Evolutionary conservation across 2,113 vertebrate genomes (phyloP), one percentile per base, ranked within the genome.

Genomic region (Piliocolobus tephrosceles): DNA sequence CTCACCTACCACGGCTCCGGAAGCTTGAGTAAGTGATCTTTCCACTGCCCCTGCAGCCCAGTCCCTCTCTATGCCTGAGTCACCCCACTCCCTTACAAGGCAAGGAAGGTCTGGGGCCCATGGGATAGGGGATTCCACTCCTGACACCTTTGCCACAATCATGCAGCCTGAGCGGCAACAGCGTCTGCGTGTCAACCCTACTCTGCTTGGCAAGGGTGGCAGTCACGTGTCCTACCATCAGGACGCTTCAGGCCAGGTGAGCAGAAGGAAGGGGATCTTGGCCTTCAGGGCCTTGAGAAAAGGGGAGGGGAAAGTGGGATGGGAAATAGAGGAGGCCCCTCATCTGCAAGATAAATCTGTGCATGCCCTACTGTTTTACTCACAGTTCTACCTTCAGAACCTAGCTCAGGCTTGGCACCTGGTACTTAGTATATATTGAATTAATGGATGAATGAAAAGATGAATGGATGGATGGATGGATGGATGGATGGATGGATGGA

Each of bases 11-110:
- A 0, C 98, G 88, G 35, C 97, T 99, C 86, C 98, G 50, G 96
- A 98, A 98, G 91, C 90, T 99, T 38, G 98, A 98, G 99, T 99
- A 98, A 99, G 99, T 98, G 0, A 7, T 30, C 76, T 73, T 88
- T 16, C 38, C 47, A 40, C 32, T 1, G 11, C 40, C 20, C 6
- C 55, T 0, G 0, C 18, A 66, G 32, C 87, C 80, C 43, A 61
- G 40, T 18, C 23, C 23, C 32, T 22, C 16, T 66, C 40, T 55
- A 47, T 68, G 38, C 27, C 75, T 14, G 10, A 22, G 35, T 70
- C 55, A 22, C 73, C 38, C 61, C 4, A 8, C 5, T n/a, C 38
- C 68, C 43, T 82, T 58, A 3, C 4, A 43, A 17, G 83, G 47
- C 45, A 23, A 40, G 90, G 61, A 35, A 52, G 70, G 25, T 57